These are phyloP conservation scores for Gymnocephalus cernua DNA, from an alignment of 2,113 vertebrate genomes.

Conservation along the genomic window DNA sequence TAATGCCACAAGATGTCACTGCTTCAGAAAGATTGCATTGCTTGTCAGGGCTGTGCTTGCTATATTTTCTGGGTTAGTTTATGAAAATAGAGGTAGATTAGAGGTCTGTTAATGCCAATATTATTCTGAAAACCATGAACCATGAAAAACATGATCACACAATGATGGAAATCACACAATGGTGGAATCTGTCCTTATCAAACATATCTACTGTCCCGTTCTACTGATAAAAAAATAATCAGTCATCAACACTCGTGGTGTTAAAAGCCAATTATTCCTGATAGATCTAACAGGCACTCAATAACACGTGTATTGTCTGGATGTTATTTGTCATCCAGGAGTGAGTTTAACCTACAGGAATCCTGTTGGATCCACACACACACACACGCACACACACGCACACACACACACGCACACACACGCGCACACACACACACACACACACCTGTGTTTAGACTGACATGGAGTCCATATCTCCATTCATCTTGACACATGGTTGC, in stretches of 20 bases:
- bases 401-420: slow-evolving; percentile 9
- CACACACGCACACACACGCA: not conserved
- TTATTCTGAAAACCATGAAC: not conserved
- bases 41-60: not conserved
- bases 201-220: not conserved
- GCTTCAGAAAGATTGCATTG: not conserved
- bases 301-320: no score
- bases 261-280: not conserved
- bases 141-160: not conserved
- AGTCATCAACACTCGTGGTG: not conserved
- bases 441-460: slow-evolving; percentile 6
- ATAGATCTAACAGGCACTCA: not conserved
- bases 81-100: not conserved
- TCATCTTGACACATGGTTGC: slow-evolving; percentile 13
- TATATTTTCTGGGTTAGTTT: not conserved
- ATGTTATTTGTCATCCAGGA: no score
- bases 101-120: not conserved
- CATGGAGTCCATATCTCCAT: slow-evolving; percentile 8
- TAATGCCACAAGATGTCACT: slow-evolving; percentile 59
- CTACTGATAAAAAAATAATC: not conserved
- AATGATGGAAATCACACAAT: not conserved
- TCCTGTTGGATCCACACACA: not conserved
- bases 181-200: not conserved
- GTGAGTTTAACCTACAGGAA: no score
- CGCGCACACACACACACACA: slow-evolving; percentile 28